Percentiles rank a stretch among this genome's conserved stretches.
Evolutionary conservation across 2,797 vertebrate species (phyloP).

Genomic region (Sebastes miniatus): DNA sequence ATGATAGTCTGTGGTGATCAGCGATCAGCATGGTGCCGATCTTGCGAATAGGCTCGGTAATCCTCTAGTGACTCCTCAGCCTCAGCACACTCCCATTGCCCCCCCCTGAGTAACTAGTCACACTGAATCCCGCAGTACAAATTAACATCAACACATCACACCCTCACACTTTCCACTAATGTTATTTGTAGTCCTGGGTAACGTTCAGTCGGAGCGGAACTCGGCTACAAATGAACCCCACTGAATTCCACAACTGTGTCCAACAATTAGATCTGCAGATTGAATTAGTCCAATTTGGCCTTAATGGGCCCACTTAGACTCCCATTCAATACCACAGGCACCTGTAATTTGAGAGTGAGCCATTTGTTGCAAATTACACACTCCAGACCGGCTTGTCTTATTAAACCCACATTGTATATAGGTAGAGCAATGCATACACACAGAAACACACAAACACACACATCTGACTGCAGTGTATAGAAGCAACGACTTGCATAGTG

Average conservation of each 20-base stretch:
- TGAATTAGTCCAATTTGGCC: constrained; percentile 70
- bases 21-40: neutral
- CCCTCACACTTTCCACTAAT: neutral
- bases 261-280: constrained; percentile 64
- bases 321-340: constrained; percentile 57
- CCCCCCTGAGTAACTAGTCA: neutral
- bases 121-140: neutral
- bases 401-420: constrained; percentile 38
- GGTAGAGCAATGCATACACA: neutral
- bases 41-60: neutral
- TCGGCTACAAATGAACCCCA: constrained; percentile 3
- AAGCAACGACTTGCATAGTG: constrained; percentile 9
- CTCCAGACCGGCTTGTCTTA: constrained; percentile 43
- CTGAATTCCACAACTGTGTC: constrained; percentile 35
- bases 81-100: neutral
- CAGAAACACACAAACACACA: neutral
- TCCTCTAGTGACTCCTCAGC: neutral
- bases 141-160: constrained; percentile 2
- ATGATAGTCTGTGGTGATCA: neutral
- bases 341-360: constrained; percentile 65
- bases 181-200: neutral
- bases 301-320: constrained; percentile 67
- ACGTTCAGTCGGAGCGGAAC: neutral
- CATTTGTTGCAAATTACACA: constrained; percentile 66
- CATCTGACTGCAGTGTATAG: neutral